Conservation (phyloP, 2,888 invertebrate genomes). For the Chorisops tibialis region DNA sequence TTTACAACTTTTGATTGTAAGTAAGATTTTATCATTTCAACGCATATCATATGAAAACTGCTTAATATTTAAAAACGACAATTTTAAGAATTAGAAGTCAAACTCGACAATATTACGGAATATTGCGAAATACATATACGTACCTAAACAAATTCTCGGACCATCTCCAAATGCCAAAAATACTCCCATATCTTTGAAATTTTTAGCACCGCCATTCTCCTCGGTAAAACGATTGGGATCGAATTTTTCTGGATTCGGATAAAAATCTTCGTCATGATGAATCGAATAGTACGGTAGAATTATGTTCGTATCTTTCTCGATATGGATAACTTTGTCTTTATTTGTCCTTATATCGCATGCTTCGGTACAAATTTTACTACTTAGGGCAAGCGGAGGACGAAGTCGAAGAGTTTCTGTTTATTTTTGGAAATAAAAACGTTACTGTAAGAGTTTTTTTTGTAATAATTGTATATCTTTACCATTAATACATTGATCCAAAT, state of each 20-base stretch:
- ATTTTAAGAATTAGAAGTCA: no score
- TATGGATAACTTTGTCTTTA: constrained; percentile 38
- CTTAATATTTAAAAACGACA: neutral
- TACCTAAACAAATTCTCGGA: constrained; percentile 47
- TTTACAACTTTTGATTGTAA: neutral
- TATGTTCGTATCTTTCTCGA: constrained; percentile 39
- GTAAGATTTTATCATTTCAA: neutral
- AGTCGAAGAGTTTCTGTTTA: constrained; percentile 28
- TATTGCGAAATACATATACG: neutral
- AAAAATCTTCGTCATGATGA: constrained; percentile 43
- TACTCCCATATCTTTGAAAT: constrained; percentile 42
- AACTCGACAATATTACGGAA: neutral
- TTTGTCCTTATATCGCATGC: constrained; percentile 31
- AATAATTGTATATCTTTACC: constrained; percentile 34
- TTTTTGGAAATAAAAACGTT: no score
- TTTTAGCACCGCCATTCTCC: constrained; percentile 43
- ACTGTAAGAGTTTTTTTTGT: neutral
- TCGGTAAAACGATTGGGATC: constrained; percentile 44
- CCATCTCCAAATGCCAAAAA: constrained; percentile 47
- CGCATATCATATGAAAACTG: neutral
- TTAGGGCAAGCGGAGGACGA: neutral
- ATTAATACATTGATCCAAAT: constrained; percentile 42
- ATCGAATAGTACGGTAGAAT: constrained; percentile 41
- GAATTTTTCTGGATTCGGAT: constrained; percentile 40
- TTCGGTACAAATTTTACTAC: constrained; percentile 20